These are phyloP conservation scores for Achlya flavicornis DNA, from an alignment of 2,888 invertebrate genomes.

Conservation along the genomic window DNA sequence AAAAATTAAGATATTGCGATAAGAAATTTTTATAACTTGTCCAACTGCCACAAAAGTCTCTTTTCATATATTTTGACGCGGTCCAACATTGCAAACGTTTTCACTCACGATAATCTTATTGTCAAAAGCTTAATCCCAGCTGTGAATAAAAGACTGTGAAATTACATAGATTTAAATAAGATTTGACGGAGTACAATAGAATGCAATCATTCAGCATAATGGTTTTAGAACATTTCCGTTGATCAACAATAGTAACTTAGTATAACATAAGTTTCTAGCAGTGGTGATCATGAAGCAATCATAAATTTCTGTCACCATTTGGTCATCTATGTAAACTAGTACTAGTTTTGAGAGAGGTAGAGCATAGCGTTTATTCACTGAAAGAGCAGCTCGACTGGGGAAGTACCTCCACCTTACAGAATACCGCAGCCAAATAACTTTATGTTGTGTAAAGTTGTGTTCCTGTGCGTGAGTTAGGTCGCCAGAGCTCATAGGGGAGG, in stretches of 20 bases:
- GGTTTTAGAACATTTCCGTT: not conserved
- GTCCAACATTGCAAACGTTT: constrained; percentile 1
- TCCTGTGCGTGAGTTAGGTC: no score
- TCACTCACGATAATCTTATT: constrained; percentile 7
- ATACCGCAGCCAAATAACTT: no score
- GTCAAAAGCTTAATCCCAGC: not conserved
- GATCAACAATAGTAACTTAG: not conserved
- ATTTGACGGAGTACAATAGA: not conserved
- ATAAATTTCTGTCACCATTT: no score
- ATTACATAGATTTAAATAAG: constrained; percentile 1
- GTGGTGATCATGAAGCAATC: no score
- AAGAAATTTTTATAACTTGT: constrained; percentile 5
- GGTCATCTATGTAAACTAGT: no score
- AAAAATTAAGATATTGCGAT: constrained; percentile 14
- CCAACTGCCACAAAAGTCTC: constrained; percentile 10
- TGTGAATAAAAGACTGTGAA: not conserved
- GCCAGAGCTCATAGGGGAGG: no score
- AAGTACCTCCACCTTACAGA: no score
- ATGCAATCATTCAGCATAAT: not conserved
- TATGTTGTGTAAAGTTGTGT: no score
- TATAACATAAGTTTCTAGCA: not conserved
- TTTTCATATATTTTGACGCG: constrained; percentile 2
- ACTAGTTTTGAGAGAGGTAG: no score
- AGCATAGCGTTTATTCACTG: no score
- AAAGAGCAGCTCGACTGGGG: no score